phyloP scores from a whole-genome alignment of 2,113 vertebrate genomes.

The Gallinago media region DNA sequence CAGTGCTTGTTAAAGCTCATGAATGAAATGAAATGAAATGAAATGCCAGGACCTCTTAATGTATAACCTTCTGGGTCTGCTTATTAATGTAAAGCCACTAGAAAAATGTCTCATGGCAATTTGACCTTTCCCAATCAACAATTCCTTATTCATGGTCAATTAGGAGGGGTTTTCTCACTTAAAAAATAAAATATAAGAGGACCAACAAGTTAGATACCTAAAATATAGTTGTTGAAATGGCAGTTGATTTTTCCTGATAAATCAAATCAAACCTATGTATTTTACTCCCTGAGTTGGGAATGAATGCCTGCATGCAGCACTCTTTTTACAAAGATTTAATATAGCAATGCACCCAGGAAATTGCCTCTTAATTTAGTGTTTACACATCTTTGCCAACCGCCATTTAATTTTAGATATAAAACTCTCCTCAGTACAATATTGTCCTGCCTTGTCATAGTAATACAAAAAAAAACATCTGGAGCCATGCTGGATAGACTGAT shows the following conservation, averaged over 20 bases:
- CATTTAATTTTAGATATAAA: slow-evolving; percentile 2
- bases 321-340: neutral
- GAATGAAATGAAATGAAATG: neutral
- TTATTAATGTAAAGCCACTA: neutral
- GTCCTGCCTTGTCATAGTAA: neutral
- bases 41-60: neutral
- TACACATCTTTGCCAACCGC: neutral
- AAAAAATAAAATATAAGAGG: neutral
- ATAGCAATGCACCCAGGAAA: neutral
- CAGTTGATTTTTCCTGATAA: neutral
- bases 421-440: neutral
- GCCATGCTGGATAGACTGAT: too few species aligned
- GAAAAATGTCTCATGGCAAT: neutral
- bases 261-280: neutral
- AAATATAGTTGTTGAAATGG: neutral
- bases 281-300: neutral
- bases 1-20: neutral
- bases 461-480: neutral
- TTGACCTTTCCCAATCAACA: slow-evolving; percentile 11
- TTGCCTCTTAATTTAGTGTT: slow-evolving; percentile 19
- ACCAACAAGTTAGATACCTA: neutral
- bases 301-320: neutral
- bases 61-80: neutral
- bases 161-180: neutral
- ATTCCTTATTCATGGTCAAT: neutral